These are phyloP conservation scores for Pachypeltis micranthus DNA, from an alignment of 1,140 invertebrate genomes.

Conservation along the genomic window DNA sequence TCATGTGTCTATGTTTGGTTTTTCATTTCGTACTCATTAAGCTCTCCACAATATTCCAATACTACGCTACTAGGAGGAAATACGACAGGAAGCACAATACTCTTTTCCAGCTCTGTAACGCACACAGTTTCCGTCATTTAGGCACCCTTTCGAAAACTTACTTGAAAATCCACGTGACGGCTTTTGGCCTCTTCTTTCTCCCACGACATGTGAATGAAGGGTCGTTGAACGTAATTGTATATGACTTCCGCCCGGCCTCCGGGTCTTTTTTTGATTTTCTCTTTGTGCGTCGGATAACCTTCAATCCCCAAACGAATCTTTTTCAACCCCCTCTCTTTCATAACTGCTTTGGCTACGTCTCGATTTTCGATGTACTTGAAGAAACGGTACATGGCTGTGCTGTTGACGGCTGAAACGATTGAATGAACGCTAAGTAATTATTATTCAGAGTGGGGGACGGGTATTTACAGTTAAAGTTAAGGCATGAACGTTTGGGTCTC, in stretches of 20 bases:
- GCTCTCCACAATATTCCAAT: too few species aligned
- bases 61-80: too few species aligned
- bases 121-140: too few species aligned
- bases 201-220: conserved; percentile 99
- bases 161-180: conserved; percentile 92
- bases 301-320: conserved; percentile 99
- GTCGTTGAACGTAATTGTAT: conserved; percentile 99
- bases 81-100: too few species aligned
- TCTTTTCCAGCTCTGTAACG: too few species aligned
- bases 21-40: too few species aligned
- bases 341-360: conserved; percentile 96
- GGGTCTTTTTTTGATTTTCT: conserved; percentile 84
- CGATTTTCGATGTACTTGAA: conserved; percentile 99
- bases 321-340: conserved; percentile 95
- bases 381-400: conserved; percentile 89
- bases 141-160: conserved; percentile 25
- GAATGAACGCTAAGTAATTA: too few species aligned
- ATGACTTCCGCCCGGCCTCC: conserved; percentile 86
- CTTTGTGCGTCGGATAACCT: conserved; percentile 98
- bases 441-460: too few species aligned
- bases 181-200: conserved; percentile 99
- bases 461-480: too few species aligned
- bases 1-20: too few species aligned
- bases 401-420: conserved; percentile 71
- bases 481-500: too few species aligned